A percentile compares a stretch with the other conserved stretches of the same genome.
Evolutionary conservation across 2,113 vertebrate species (phyloP).

Genomic region (Aphelocoma coerulescens): DNA sequence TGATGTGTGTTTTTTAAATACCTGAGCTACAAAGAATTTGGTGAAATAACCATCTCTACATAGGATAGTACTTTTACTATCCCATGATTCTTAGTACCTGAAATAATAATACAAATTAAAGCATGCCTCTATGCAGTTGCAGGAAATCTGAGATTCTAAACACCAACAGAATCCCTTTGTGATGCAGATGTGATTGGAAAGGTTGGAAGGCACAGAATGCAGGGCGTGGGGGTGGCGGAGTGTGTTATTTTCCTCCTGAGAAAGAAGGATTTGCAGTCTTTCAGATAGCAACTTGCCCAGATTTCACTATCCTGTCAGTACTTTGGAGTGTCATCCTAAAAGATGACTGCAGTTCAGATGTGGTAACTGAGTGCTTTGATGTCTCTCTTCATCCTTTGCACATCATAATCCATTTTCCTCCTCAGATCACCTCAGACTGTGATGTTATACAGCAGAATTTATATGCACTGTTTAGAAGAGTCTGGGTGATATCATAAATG

Average conservation of each 20-base stretch:
- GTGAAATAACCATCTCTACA: neutral
- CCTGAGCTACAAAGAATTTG: neutral
- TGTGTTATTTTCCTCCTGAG: neutral
- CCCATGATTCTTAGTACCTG: neutral
- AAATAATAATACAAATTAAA: neutral
- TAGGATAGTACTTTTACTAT: neutral
- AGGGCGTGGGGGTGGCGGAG: fast-evolving
- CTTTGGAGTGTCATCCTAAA: constrained; percentile 15
- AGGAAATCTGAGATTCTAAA: neutral
- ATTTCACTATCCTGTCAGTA: neutral
- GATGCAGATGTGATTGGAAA: neutral
- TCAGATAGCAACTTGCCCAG: neutral
- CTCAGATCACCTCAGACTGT: constrained; percentile 38
- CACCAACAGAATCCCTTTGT: neutral
- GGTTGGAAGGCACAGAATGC: neutral
- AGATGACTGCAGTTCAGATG: constrained; percentile 39
- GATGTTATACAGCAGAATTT: constrained; percentile 62
- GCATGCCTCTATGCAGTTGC: neutral
- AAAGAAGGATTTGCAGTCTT: constrained; percentile 3
- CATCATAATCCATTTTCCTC: constrained; percentile 48
- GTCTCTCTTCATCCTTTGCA: constrained; percentile 37
- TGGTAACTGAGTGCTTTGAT: constrained; percentile 45
- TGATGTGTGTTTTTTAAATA: neutral
- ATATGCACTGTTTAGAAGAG: constrained; percentile 34
- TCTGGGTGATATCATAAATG: constrained; percentile 33